These are phyloP conservation scores for Agriopis aurantiaria DNA, from an alignment of 2,888 invertebrate genomes.

Conservation along the genomic window DNA sequence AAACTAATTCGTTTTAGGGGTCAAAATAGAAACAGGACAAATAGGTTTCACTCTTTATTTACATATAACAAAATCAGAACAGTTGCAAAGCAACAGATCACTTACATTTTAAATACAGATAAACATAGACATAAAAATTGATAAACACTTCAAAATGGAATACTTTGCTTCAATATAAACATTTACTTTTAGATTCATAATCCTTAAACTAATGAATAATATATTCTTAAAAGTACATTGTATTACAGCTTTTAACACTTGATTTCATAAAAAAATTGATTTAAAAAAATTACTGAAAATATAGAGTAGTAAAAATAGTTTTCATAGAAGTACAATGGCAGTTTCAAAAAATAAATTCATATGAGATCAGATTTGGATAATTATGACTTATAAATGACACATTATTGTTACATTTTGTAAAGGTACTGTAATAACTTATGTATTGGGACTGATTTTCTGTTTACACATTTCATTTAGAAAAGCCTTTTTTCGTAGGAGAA, in stretches of 20 bases:
- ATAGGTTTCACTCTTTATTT: slow-evolving; percentile 54
- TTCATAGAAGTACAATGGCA: slow-evolving; percentile 24
- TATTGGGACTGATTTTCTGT: slow-evolving; percentile 21
- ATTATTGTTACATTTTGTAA: slow-evolving; percentile 32
- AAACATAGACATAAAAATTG: slow-evolving; percentile 42
- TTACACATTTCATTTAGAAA: slow-evolving; percentile 85
- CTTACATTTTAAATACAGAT: slow-evolving; percentile 41
- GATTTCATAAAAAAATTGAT: slow-evolving; percentile 23
- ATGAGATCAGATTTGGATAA: slow-evolving; percentile 42
- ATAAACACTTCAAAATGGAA: slow-evolving; percentile 53
- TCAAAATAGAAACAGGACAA: slow-evolving; percentile 1
- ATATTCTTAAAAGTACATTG: slow-evolving; percentile 26
- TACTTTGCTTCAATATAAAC: slow-evolving; percentile 48
- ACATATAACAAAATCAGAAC: slow-evolving; percentile 46
- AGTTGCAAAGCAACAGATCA: neutral
- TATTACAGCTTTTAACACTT: slow-evolving; percentile 17
- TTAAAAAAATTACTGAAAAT: slow-evolving; percentile 23
- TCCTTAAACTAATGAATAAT: slow-evolving; percentile 28
- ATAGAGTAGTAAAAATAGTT: slow-evolving; percentile 40
- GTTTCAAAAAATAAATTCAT: slow-evolving; percentile 41
- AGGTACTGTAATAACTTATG: slow-evolving; percentile 15
- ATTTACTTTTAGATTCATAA: slow-evolving; percentile 42
- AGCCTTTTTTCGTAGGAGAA: slow-evolving; percentile 97
- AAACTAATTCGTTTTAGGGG: too few species aligned
- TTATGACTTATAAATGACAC: slow-evolving; percentile 14